These are phyloP conservation scores for Elmis aenea DNA, from an alignment of 2,888 invertebrate species.

Conservation along the genomic window DNA sequence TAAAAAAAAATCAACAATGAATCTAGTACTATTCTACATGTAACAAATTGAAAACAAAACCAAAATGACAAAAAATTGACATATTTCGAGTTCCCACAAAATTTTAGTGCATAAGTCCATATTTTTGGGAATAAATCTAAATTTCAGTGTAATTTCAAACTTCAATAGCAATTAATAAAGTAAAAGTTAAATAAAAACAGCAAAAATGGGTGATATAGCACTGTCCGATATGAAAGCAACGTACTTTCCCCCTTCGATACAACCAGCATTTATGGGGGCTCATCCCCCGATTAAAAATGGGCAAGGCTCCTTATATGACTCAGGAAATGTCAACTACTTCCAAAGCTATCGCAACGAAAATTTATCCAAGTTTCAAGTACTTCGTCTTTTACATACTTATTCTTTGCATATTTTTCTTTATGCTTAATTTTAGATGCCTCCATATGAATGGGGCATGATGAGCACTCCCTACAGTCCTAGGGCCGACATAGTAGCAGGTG, in stretches of 20 bases:
- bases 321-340: constrained; percentile 39
- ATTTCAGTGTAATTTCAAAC: no score
- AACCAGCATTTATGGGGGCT: constrained; percentile 42
- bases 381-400: not conserved
- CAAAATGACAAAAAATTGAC: constrained; percentile 12
- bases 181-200: constrained; percentile 8
- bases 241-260: constrained; percentile 40
- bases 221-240: constrained; percentile 38
- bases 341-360: constrained; percentile 46
- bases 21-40: constrained; percentile 2
- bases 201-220: constrained; percentile 32
- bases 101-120: no score
- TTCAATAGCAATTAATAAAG: constrained; percentile 12
- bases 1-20: not conserved
- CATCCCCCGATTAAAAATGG: constrained; percentile 39
- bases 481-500: constrained; percentile 39
- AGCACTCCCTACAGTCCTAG: constrained; percentile 40
- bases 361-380: constrained; percentile 43
- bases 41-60: constrained; percentile 1
- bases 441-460: constrained; percentile 44
- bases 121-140: no score
- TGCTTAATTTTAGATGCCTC: constrained; percentile 43
- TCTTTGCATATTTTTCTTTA: constrained; percentile 7
- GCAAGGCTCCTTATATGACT: constrained; percentile 32
- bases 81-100: no score